Evolutionary conservation across 2,797 vertebrate genomes (phyloP), one percentile per base, ranked within the genome.

Genomic region (Pachyuromys duprasi): DNA sequence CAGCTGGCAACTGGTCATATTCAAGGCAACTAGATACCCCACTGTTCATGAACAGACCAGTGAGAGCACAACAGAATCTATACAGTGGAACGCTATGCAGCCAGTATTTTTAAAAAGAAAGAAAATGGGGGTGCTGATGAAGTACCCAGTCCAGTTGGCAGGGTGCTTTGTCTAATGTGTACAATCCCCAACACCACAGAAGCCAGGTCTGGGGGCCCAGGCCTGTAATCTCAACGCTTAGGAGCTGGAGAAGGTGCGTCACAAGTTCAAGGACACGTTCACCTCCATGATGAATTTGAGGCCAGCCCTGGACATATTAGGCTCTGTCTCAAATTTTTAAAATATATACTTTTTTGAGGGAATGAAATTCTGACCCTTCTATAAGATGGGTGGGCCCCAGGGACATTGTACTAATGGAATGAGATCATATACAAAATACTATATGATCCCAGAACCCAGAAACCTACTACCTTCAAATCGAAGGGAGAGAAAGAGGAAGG

Each of bases 51-150:
- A n/a, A 72, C 3, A 3, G 53, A 74, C 1, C 45, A 13, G 28
- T 0, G 33, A 12, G 9, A 67, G 49, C 31, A 55, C 11, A 22
- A 33, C 11, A 13, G 8, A 3, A 6, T 8, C 8, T 0, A 1
- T 13, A 14, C 26, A 9, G 15, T 0, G 8, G 63, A 63, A 14
- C 55, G 57, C 17, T 49, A 62, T 49, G 26, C 36, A 45, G 13
- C 28, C 72, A 24, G 17, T 75, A 39, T 28, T 72, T 67, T n/a
- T 69, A 18, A 69, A 86, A 33, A 3, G 36, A 2, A 33, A 62
- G 55, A 62, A 74, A 75, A 60, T 42, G 17, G 33, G 15, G 14
- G 45, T 45, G 4, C 36, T 42, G 24, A 60, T 2, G 67, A 57
- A 20, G 18, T n/a, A n/a, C n/a, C n/a, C 22, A 87, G 53, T 20